Base-by-base conservation (phyloP, 2,113 vertebrate species). In the Anthoscopus minutus region DNA sequence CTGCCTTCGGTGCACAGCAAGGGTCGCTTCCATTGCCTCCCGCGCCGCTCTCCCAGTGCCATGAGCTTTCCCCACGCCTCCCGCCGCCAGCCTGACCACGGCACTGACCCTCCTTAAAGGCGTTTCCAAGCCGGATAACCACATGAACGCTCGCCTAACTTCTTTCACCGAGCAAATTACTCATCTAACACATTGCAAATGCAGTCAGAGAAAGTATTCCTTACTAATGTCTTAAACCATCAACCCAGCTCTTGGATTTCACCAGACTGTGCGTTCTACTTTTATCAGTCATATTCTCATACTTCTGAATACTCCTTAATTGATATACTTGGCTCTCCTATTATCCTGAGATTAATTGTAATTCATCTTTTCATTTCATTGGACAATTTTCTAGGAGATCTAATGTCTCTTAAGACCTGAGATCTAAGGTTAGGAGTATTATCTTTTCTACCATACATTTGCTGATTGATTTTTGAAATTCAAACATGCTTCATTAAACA, bases 51-150 rank as follows among this genome's bases (percentile, higher is more conserved):
- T n/a, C 28, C 57, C 23, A 7, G 0, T 1, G 3, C 1, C 45
- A 0, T 0, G 4, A 23, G 14, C 72, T 50, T 33, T 23, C 69
- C 23, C 48, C 8, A 7, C 1, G 0, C 2, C 37, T n/a, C 4
- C 40, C 17, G 0, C 61, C 14, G 18, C 22, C 64, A 35, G 44
- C 33, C 7, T 48, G 3, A 4, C 38, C 44, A 4, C 0, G 1
- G 35, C 27, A 11, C 33, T 10, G 6, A 0, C 45, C 33, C 67
- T 50, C 15, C 18, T 16, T 27, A 37, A 17, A 58, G 47, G 22
- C 18, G 5, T 33, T 50, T 60, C 56, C 64, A 31, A 65, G n/a
- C 45, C 44, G 31, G 25, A 27, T 7, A 48, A 27, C 47, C 42
- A 15, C 9, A 5, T 3, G 17, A 69, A 38, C 12, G 30, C 21